Evolutionary conservation across 2,888 invertebrate genomes (phyloP).

Genomic region (Papilio elwesi): DNA sequence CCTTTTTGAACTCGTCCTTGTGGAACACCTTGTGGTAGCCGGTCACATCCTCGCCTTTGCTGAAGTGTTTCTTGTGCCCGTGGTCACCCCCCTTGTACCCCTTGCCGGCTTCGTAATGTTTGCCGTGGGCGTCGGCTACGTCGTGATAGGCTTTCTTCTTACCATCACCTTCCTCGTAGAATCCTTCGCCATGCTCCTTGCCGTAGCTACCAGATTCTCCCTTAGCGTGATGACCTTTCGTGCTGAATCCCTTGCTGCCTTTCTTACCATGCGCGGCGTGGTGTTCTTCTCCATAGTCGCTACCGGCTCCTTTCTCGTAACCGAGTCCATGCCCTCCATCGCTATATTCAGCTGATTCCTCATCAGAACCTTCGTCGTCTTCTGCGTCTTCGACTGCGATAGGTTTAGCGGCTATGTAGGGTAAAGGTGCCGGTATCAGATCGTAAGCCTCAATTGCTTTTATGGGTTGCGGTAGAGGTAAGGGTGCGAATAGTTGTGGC

Average conservation of each 20-base stretch:
- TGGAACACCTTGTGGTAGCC: slow-evolving; percentile 90
- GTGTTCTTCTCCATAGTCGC: slow-evolving; percentile 75
- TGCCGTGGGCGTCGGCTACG: slow-evolving; percentile 81
- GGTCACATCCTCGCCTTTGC: slow-evolving; percentile 88
- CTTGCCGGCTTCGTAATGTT: slow-evolving; percentile 80
- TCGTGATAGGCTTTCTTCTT: slow-evolving; percentile 82
- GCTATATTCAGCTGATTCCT: slow-evolving; percentile 53
- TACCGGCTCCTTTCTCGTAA: slow-evolving; percentile 74
- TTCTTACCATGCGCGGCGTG: slow-evolving; percentile 82
- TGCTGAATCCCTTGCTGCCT: slow-evolving; percentile 82
- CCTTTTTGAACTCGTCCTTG: slow-evolving; percentile 91
- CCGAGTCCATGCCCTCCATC: slow-evolving; percentile 52
- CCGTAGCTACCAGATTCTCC: slow-evolving; percentile 83
- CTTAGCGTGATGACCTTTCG: slow-evolving; percentile 80
- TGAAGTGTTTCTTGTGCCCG: slow-evolving; percentile 84
- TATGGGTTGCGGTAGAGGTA: slow-evolving; percentile 60
- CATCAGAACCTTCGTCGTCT: slow-evolving; percentile 62
- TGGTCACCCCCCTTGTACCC: slow-evolving; percentile 84
- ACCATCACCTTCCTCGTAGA: slow-evolving; percentile 80
- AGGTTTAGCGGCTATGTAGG: slow-evolving; percentile 69
- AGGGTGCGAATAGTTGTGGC: slow-evolving; percentile 60
- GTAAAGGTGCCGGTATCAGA: slow-evolving; percentile 65
- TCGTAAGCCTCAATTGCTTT: slow-evolving; percentile 65
- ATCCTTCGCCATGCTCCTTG: slow-evolving; percentile 80
- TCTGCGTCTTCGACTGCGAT: slow-evolving; percentile 65